A percentile compares a stretch with the other conserved stretches of the same genome.
Conservation (phyloP, 2,113 vertebrate genomes). For the Stictonetta naevosa region DNA sequence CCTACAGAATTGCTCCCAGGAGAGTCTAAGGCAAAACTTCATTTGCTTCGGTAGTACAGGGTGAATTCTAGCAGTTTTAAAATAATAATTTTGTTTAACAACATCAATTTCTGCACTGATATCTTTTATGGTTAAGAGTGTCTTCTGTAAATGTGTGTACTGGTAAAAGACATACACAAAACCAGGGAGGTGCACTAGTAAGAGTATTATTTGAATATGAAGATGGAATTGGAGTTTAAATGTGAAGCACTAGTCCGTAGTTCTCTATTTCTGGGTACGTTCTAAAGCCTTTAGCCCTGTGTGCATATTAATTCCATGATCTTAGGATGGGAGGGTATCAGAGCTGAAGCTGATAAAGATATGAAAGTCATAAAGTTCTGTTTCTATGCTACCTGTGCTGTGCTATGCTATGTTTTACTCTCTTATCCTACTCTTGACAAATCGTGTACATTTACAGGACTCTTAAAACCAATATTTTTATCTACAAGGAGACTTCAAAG, state of each 20-base stretch:
- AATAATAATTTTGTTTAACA: not conserved
- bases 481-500: not conserved
- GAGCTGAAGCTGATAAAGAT: not conserved
- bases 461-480: not conserved
- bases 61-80: not conserved
- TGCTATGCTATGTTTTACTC: not conserved
- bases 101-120: not conserved
- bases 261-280: not conserved
- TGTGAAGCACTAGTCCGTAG: not conserved
- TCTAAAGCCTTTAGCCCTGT: not conserved
- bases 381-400: not conserved
- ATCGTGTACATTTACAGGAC: not conserved
- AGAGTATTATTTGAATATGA: not conserved
- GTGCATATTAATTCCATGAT: not conserved
- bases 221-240: not conserved
- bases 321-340: not conserved
- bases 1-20: not conserved
- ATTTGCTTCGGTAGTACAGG: not conserved
- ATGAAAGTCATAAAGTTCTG: not conserved
- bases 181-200: not conserved
- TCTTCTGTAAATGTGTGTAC: not conserved
- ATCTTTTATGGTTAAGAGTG: not conserved
- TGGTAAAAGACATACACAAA: not conserved
- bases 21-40: not conserved
- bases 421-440: not conserved